Evolutionary conservation across 2,113 vertebrate species (phyloP).

Genomic region (Heterotilapia buettikoferi): DNA sequence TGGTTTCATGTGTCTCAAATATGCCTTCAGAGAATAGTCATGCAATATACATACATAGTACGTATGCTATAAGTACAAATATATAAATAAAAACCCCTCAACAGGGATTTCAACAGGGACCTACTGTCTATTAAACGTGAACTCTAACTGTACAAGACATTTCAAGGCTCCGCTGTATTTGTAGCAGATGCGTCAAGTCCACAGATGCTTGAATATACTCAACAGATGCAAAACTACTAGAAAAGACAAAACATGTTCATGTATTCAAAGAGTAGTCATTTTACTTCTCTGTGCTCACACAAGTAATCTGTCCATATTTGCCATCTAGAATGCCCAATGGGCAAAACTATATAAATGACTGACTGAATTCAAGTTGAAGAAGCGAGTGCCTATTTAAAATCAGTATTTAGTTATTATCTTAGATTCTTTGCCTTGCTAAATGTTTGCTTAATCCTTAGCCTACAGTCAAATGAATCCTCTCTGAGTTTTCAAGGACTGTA

Average conservation of each 20-base stretch:
- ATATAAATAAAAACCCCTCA: neutral
- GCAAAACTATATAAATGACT: neutral
- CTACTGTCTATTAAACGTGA: neutral
- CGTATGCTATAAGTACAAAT: neutral
- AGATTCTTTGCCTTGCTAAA: neutral
- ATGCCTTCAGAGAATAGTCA: neutral
- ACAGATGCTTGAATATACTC: neutral
- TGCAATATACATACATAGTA: neutral
- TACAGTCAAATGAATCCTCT: neutral
- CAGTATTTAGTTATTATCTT: neutral
- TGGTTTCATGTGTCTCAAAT: neutral
- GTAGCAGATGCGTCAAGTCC: neutral
- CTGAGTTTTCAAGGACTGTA: neutral
- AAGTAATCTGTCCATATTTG: neutral
- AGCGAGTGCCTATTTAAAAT: neutral
- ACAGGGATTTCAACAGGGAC: neutral
- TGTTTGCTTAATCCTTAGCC: neutral
- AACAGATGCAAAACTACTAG: neutral
- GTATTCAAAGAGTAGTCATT: neutral
- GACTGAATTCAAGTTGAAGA: neutral
- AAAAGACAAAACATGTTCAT: neutral
- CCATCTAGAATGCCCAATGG: neutral
- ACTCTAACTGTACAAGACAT: neutral
- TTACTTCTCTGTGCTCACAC: neutral
- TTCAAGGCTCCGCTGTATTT: neutral